A percentile compares a stretch with the other conserved stretches of the same genome.
Evolutionary conservation across 2,888 invertebrate genomes (phyloP).

Genomic region (Drosophila aldrichi): DNA sequence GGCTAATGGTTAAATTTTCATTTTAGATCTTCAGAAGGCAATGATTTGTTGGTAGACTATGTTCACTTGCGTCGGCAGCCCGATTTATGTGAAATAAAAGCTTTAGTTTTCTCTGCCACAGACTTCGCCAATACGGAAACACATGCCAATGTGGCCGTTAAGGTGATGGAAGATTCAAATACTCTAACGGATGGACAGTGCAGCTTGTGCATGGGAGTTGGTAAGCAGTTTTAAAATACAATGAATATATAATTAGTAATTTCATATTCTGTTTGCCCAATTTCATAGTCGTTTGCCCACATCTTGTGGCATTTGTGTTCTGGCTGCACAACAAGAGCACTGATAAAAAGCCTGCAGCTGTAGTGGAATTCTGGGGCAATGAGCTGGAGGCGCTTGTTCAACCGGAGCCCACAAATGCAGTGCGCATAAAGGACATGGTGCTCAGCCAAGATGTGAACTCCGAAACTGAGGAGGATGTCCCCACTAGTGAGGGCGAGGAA

Average conservation of each 20-base stretch:
- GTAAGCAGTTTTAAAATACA: slow-evolving; percentile 38
- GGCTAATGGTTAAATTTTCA: neutral
- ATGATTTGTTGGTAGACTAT: slow-evolving; percentile 80
- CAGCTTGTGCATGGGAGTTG: slow-evolving; percentile 67
- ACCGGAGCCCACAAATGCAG: slow-evolving; percentile 64
- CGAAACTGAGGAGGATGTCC: slow-evolving; percentile 72
- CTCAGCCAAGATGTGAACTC: slow-evolving; percentile 35
- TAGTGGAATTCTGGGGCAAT: slow-evolving; percentile 82
- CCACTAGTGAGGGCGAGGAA: slow-evolving; percentile 69
- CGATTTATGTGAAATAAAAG: slow-evolving; percentile 75
- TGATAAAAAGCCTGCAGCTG: slow-evolving; percentile 62
- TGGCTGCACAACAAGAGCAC: slow-evolving; percentile 82
- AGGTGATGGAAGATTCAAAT: slow-evolving; percentile 67
- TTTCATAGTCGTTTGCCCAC: slow-evolving; percentile 82
- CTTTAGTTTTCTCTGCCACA: slow-evolving; percentile 75
- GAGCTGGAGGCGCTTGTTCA: slow-evolving; percentile 76
- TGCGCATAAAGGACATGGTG: slow-evolving; percentile 81
- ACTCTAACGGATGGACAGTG: slow-evolving; percentile 75
- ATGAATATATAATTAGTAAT: neutral
- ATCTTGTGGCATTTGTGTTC: slow-evolving; percentile 81
- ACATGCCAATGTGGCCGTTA: slow-evolving; percentile 73
- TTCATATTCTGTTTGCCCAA: neutral
- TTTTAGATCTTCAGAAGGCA: slow-evolving; percentile 53
- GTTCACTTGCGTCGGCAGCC: slow-evolving; percentile 80
- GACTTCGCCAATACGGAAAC: slow-evolving; percentile 71